Evolutionary conservation across 2,797 vertebrate species (phyloP).

Genomic region (Pteropus rufus): DNA sequence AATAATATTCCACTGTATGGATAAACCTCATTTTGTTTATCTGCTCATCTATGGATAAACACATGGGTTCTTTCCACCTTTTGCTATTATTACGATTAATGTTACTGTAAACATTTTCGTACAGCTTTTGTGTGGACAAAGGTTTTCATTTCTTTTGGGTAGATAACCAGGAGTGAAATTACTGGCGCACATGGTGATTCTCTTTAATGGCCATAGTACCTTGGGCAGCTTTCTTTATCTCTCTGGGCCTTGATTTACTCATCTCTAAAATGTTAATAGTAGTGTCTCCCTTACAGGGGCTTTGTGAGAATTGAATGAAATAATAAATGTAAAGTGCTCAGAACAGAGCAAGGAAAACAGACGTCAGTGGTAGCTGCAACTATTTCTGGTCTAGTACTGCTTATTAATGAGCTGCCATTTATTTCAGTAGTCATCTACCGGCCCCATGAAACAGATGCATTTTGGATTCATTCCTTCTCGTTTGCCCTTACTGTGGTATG

Average conservation of each 20-base stretch:
- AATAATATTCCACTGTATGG: neutral
- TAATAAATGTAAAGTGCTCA: neutral
- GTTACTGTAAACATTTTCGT: neutral
- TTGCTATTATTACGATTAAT: neutral
- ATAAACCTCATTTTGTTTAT: neutral
- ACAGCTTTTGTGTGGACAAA: neutral
- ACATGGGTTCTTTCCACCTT: neutral
- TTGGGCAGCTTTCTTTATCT: neutral
- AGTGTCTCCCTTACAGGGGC: neutral
- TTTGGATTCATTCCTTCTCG: neutral
- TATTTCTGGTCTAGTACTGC: neutral
- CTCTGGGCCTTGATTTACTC: neutral
- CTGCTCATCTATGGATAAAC: neutral
- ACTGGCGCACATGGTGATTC: neutral
- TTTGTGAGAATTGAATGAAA: neutral
- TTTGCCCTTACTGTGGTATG: neutral
- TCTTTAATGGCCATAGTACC: neutral
- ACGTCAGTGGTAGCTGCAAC: neutral
- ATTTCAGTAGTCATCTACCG: neutral
- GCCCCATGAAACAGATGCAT: neutral
- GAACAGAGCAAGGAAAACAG: neutral
- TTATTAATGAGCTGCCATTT: neutral
- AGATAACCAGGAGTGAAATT: neutral
- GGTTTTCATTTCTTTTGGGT: slow-evolving; percentile 10
- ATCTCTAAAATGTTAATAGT: neutral